Evolutionary conservation across 1,140 invertebrate genomes (phyloP), one percentile per base, ranked within the genome.

Genomic region (Mizuhopecten yessoensis): DNA sequence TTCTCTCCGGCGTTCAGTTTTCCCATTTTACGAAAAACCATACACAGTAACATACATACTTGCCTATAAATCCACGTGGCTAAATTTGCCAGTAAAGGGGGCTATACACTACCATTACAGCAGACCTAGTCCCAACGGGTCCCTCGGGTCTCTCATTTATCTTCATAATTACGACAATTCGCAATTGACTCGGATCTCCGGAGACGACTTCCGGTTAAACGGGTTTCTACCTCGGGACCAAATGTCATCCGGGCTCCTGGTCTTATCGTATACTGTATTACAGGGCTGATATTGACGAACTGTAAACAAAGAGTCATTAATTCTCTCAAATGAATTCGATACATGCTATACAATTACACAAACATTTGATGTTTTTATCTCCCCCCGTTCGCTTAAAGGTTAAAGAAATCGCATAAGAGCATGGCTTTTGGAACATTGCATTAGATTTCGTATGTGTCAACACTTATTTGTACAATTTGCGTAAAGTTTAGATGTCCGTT

Each of bases 121-220:
- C 2, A 75, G 57, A 75, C 23, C 45, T 29, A 75, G 5, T 75
- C 57, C 57, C 57, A n/a, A 17, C 57, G 57, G 57, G 57, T 75
- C 57, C 57, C 57, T 0, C n/a, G 23, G 57, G 57, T 75, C 57
- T 75, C 57, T 75, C 57, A 13, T 75, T 75, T 75, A 75, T 75
- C 57, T 75, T 75, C 57, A 75, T 75, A 75, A 75, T 75, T 75
- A 75, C 57, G 57, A 75, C 57, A 75, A 75, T 75, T 75, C 57
- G 57, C 57, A 75, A 75, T 75, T 75, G 57, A 75, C 57, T 75
- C 57, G 57, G 57, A 29, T 75, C 57, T 75, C 57, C 0, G n/a
- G 57, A 75, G 57, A 75, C 23, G 17, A 75, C 57, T n/a, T 75
- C 57, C 57, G 57, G 57, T 75, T 75, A n/a, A 29, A 75, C 29